These are phyloP conservation scores for Entelurus aequoreus DNA, from an alignment of 2,113 vertebrate genomes.

Conservation along the genomic window DNA sequence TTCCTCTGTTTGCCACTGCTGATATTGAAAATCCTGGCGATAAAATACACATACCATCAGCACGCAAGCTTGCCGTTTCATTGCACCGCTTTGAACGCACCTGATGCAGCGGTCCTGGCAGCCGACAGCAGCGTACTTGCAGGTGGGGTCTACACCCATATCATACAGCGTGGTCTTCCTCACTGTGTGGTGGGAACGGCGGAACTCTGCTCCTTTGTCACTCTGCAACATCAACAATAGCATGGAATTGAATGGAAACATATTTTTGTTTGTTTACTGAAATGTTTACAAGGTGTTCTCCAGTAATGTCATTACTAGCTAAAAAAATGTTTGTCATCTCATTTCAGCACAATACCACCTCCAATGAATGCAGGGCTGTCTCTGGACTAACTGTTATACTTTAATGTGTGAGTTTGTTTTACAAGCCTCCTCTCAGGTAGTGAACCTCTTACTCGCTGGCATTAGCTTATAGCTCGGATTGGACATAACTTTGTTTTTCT, in stretches of 20 bases:
- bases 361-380: no score
- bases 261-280: no score
- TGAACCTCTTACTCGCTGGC: no score
- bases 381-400: no score
- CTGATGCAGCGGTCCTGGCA: constrained; percentile 94
- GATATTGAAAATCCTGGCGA: constrained; percentile 89
- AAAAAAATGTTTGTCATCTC: no score
- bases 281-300: no score
- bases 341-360: no score
- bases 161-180: constrained; percentile 91
- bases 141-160: constrained; percentile 88
- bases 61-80: background rate
- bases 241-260: background rate
- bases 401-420: no score
- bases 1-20: constrained; percentile 96
- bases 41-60: background rate
- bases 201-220: constrained; percentile 82
- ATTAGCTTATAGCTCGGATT: no score
- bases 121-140: constrained; percentile 89
- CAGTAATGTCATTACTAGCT: no score
- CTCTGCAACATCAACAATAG: constrained; percentile 61
- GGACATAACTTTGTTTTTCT: no score
- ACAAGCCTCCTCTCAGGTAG: no score
- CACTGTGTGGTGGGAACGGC: constrained; percentile 87
- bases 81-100: constrained; percentile 44